Conservation (phyloP, 2,797 vertebrate genomes). For the Clamator glandarius region DNA sequence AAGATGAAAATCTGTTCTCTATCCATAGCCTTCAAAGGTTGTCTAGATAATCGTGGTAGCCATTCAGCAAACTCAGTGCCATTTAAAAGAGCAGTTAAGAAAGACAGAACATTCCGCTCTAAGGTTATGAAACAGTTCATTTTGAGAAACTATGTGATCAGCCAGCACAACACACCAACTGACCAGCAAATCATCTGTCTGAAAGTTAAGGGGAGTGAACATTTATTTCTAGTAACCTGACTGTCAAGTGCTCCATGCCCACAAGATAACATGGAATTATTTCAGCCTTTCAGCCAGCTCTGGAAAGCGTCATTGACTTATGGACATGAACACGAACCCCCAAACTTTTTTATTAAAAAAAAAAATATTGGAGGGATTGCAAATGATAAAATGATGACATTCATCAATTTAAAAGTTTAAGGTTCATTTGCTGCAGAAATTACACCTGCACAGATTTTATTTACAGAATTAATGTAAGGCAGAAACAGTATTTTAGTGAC, state of each 20-base stretch:
- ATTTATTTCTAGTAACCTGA: neutral
- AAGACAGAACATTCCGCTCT: neutral
- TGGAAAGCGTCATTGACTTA: neutral
- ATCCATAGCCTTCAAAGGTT: neutral
- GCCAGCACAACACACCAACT: neutral
- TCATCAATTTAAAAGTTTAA: neutral
- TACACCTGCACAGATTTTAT: neutral
- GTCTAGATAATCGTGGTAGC: neutral
- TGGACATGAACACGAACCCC: neutral
- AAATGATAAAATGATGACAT: neutral
- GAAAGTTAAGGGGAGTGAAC: neutral
- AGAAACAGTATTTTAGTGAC: neutral
- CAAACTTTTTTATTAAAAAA: neutral
- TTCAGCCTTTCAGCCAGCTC: neutral
- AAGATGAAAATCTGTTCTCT: neutral
- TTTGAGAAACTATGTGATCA: neutral
- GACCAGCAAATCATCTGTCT: neutral
- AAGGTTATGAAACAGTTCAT: neutral
- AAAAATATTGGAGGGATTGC: neutral
- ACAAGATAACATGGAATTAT: neutral
- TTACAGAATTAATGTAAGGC: neutral
- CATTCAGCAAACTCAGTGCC: neutral
- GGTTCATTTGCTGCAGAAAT: neutral
- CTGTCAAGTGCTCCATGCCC: neutral
- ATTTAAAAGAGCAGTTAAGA: neutral